Evolutionary conservation across 2,797 vertebrate species (phyloP).

Genomic region (Fundulus diaphanus): DNA sequence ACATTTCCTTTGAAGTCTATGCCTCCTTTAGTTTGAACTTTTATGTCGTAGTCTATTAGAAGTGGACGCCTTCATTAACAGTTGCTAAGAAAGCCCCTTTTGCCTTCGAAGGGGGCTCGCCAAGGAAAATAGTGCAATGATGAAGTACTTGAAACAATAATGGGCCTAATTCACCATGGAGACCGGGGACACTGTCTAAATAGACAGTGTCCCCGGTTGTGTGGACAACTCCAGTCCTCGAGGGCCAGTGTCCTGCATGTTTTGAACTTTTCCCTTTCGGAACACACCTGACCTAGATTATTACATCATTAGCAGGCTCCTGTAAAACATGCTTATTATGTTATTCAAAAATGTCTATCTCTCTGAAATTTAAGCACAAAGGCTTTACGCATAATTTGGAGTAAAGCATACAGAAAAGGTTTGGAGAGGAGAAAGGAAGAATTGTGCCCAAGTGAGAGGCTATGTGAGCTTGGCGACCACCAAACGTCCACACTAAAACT

Average conservation of each 20-base stretch:
- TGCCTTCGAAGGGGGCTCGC: background rate
- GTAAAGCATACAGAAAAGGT: background rate
- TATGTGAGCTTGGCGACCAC: background rate
- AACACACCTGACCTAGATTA: too few relatives aligned
- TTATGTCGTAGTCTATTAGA: background rate
- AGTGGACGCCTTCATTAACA: background rate
- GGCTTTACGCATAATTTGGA: background rate
- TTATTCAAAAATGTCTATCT: background rate
- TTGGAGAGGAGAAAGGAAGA: background rate
- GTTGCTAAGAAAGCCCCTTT: background rate
- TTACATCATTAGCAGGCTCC: too few relatives aligned
- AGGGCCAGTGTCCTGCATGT: background rate
- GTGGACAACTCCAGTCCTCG: background rate
- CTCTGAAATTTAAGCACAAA: background rate
- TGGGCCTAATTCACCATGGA: background rate
- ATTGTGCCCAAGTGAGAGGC: too few relatives aligned
- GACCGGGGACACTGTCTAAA: background rate
- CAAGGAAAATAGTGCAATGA: background rate
- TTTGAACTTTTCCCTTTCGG: background rate
- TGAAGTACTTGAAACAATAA: background rate
- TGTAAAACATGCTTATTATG: too few relatives aligned
- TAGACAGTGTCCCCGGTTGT: background rate
- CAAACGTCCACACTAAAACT: background rate
- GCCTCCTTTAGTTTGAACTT: background rate
- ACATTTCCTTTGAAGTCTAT: background rate